A percentile compares a stretch with the other conserved stretches of the same genome.
phyloP scores from a whole-genome alignment of 2,113 vertebrate genomes.

The Baryphthengus martii region DNA sequence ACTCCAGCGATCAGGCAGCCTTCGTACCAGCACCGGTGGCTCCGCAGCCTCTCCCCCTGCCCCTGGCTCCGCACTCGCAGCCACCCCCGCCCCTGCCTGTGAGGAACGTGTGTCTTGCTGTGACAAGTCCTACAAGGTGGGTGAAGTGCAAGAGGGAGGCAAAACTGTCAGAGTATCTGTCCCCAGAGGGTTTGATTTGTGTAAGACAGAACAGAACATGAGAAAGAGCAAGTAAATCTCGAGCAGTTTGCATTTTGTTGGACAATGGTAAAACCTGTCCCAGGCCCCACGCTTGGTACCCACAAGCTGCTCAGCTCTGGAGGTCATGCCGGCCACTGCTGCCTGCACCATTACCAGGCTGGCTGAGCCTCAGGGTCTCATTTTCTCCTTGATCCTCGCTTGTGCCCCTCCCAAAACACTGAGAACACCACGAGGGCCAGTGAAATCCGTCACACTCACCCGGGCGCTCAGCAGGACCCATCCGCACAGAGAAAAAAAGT shows the following conservation, averaged over 20 bases:
- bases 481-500: not conserved
- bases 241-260: not conserved
- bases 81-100: not conserved
- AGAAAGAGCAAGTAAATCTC: not conserved
- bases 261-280: not conserved
- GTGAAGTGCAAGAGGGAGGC: not conserved
- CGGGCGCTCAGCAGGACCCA: not conserved
- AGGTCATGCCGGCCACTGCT: not conserved
- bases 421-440: not conserved
- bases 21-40: not conserved
- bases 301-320: not conserved
- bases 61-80: not conserved
- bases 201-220: not conserved
- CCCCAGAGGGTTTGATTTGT: not conserved
- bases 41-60: not conserved
- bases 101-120: not conserved
- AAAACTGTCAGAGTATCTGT: not conserved
- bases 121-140: not conserved
- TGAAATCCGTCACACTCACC: accelerated
- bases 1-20: not conserved
- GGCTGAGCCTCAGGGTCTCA: not conserved
- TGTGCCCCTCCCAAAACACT: not conserved
- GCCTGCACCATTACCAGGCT: not conserved
- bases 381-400: not conserved
- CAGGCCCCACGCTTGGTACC: not conserved